These are phyloP conservation scores for Geotrypetes seraphini DNA, from an alignment of 2,797 vertebrate species.

Conservation along the genomic window DNA sequence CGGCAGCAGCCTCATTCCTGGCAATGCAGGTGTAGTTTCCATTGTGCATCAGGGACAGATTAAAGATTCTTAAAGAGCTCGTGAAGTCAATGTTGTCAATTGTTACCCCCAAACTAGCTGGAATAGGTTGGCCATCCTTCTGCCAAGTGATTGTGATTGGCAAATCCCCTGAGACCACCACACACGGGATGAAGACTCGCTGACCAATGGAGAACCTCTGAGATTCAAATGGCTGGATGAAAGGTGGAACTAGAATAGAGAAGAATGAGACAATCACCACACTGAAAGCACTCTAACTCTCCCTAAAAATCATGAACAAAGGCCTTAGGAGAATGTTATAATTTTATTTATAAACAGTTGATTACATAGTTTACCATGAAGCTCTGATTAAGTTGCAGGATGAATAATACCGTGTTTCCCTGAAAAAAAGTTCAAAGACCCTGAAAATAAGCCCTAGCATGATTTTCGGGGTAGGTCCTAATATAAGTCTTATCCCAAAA, in stretches of 20 bases:
- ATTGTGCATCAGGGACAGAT: slow-evolving; percentile 92
- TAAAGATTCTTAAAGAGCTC: slow-evolving; percentile 91
- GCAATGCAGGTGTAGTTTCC: slow-evolving; percentile 97
- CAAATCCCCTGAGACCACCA: slow-evolving; percentile 92
- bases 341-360: too few relatives aligned
- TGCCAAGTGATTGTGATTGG: slow-evolving; percentile 97
- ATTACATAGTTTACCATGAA: too few relatives aligned
- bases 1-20: slow-evolving; percentile 85
- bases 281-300: too few relatives aligned
- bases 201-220: slow-evolving; percentile 95
- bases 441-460: too few relatives aligned
- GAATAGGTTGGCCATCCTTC: slow-evolving; percentile 89
- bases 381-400: too few relatives aligned
- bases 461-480: too few relatives aligned
- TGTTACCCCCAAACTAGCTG: slow-evolving; percentile 84
- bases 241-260: slow-evolving; percentile 75
- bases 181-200: slow-evolving; percentile 93
- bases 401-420: too few relatives aligned
- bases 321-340: too few relatives aligned
- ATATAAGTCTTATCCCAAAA: too few relatives aligned
- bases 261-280: too few relatives aligned
- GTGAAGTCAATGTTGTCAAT: slow-evolving; percentile 98
- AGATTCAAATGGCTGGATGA: slow-evolving; percentile 97
- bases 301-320: too few relatives aligned
- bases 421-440: too few relatives aligned